These are phyloP conservation scores for Willowsia nigromaculata DNA, from an alignment of 2,888 invertebrate species.

Conservation along the genomic window DNA sequence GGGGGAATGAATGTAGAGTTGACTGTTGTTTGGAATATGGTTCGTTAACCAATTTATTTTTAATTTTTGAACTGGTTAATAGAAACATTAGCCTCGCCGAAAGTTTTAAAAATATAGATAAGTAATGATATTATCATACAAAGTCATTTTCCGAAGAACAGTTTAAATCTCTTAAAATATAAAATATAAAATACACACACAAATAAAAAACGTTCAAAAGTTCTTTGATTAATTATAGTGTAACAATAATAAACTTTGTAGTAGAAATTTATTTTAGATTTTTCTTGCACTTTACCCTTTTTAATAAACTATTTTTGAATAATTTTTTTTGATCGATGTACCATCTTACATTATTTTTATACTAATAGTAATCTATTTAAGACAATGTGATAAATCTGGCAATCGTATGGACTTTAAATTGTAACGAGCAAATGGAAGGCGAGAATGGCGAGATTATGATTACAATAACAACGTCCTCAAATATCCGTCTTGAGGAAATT, in stretches of 20 bases:
- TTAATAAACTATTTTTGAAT: neutral
- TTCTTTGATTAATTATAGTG: neutral
- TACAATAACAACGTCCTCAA: too few species aligned
- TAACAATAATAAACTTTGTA: conserved; percentile 17
- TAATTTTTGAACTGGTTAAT: conserved; percentile 18
- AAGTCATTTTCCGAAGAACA: conserved; percentile 37
- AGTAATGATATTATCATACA: conserved; percentile 21
- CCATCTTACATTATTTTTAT: neutral
- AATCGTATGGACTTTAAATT: too few species aligned
- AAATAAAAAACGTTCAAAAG: conserved; percentile 32
- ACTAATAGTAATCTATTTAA: neutral
- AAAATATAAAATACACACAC: conserved; percentile 23
- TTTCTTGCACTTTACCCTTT: conserved; percentile 40
- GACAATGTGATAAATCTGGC: too few species aligned
- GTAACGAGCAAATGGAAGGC: too few species aligned
- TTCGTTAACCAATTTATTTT: conserved; percentile 54
- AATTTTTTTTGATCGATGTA: neutral
- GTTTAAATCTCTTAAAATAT: conserved; percentile 46
- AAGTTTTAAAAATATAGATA: neutral
- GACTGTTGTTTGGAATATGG: conserved; percentile 2
- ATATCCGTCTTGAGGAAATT: too few species aligned
- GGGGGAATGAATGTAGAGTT: neutral
- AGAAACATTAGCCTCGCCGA: neutral
- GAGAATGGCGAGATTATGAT: too few species aligned
- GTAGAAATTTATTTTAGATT: neutral